A percentile compares a stretch with the other conserved stretches of the same genome.
These are phyloP conservation scores for Tenthredo distinguenda DNA, from an alignment of 2,888 invertebrate genomes.

Conservation along the genomic window DNA sequence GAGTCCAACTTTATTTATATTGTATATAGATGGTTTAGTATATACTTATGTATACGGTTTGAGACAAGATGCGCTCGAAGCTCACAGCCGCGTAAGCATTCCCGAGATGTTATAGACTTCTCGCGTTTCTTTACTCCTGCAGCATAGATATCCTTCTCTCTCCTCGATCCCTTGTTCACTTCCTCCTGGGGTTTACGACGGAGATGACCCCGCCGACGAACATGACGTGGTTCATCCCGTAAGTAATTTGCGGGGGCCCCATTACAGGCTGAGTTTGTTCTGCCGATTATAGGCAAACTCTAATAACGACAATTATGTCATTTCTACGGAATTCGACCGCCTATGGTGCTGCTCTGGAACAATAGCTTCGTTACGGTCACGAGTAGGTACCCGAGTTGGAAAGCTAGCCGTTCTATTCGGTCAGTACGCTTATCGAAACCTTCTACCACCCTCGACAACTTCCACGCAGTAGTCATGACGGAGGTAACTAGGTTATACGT, in stretches of 20 bases:
- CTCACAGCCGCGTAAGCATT: constrained; percentile 16
- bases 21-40: neutral
- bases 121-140: constrained; percentile 10
- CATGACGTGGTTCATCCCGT: constrained; percentile 56
- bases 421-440: constrained; percentile 19
- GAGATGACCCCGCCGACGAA: constrained; percentile 49
- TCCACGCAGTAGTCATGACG: constrained; percentile 17
- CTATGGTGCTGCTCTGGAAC: constrained; percentile 64
- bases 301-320: constrained; percentile 76
- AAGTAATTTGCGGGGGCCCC: constrained; percentile 72
- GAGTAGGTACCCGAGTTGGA: constrained; percentile 6
- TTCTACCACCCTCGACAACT: neutral
- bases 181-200: constrained; percentile 37
- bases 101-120: constrained; percentile 29
- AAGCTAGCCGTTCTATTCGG: neutral
- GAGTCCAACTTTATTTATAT: constrained; percentile 26
- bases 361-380: constrained; percentile 65
- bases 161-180: neutral
- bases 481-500: neutral
- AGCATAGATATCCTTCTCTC: neutral
- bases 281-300: constrained; percentile 71
- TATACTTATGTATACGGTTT: constrained; percentile 10
- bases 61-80: constrained; percentile 4
- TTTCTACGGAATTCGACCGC: constrained; percentile 72
- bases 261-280: constrained; percentile 69